Percentiles rank a stretch among this genome's conserved stretches.
phyloP scores from a whole-genome alignment of 1,140 invertebrate species.

The Bradysia coprophila region DNA sequence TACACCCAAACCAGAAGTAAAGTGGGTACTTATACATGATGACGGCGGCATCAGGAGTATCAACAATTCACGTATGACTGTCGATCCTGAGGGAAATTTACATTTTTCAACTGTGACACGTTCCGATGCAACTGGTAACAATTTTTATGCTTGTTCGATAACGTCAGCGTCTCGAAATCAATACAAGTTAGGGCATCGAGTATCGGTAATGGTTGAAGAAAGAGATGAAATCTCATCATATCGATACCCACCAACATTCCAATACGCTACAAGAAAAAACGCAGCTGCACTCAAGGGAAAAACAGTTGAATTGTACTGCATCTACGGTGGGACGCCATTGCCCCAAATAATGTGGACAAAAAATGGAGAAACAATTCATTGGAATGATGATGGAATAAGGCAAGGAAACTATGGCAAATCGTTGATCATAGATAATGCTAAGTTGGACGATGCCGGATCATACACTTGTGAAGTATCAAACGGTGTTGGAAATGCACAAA shows the following conservation, averaged over 20 bases:
- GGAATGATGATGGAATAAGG: neutral
- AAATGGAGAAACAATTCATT: neutral
- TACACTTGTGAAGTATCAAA: slow-evolving; percentile 87
- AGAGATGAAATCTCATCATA: neutral
- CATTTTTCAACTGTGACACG: neutral
- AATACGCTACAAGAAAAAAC: neutral
- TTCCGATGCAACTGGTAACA: neutral
- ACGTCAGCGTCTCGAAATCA: neutral
- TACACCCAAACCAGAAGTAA: neutral
- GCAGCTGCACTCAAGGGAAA: neutral
- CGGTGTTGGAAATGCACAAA: too few species aligned
- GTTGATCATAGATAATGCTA: slow-evolving; percentile 67
- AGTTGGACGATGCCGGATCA: slow-evolving; percentile 66
- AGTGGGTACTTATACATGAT: neutral
- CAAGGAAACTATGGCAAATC: slow-evolving; percentile 86
- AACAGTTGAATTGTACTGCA: neutral
- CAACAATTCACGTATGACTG: neutral
- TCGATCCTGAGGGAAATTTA: slow-evolving; percentile 1
- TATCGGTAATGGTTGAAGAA: neutral
- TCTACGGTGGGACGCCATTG: neutral
- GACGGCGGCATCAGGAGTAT: neutral
- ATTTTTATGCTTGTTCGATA: neutral
- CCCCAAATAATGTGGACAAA: neutral
- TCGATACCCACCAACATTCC: neutral
- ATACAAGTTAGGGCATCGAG: neutral